Evolutionary conservation across 2,888 invertebrate species (phyloP).

Genomic region (Baronia brevicornis): DNA sequence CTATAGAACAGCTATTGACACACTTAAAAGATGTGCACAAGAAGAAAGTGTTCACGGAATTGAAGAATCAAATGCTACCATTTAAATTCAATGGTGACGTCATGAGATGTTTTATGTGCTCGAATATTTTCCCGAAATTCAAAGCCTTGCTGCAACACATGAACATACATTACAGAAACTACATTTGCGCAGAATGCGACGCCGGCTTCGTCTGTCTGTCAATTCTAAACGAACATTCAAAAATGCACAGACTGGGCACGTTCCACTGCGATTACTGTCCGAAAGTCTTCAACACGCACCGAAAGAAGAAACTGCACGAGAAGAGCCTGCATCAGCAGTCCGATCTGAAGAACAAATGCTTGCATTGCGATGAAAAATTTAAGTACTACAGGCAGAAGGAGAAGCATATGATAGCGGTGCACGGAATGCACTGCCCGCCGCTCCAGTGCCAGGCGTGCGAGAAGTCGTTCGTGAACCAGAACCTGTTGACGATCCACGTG

Average conservation of each 20-base stretch:
- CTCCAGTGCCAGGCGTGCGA: conserved; percentile 42
- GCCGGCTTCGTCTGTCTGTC: too few relatives aligned
- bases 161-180: too few relatives aligned
- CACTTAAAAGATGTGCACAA: conserved; percentile 32
- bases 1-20: conserved; percentile 26
- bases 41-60: conserved; percentile 28
- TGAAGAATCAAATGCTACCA: conserved; percentile 41
- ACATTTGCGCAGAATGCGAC: too few relatives aligned
- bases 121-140: too few relatives aligned
- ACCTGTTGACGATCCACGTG: conserved; percentile 35
- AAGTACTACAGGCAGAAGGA: conserved; percentile 30
- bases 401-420: conserved; percentile 23
- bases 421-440: conserved; percentile 17
- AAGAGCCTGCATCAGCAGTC: conserved; percentile 20
- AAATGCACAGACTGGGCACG: conserved; percentile 33
- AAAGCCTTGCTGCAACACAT: too few relatives aligned
- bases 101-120: too few relatives aligned
- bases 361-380: conserved; percentile 41
- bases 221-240: too few relatives aligned
- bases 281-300: conserved; percentile 29
- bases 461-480: conserved; percentile 31
- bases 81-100: conserved; percentile 44
- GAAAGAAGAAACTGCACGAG: conserved; percentile 21
- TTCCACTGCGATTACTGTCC: conserved; percentile 37
- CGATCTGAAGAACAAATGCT: conserved; percentile 31